These are phyloP conservation scores for Cricetomys ansorgei DNA, from an alignment of 2,113 vertebrate genomes.

Conservation along the genomic window DNA sequence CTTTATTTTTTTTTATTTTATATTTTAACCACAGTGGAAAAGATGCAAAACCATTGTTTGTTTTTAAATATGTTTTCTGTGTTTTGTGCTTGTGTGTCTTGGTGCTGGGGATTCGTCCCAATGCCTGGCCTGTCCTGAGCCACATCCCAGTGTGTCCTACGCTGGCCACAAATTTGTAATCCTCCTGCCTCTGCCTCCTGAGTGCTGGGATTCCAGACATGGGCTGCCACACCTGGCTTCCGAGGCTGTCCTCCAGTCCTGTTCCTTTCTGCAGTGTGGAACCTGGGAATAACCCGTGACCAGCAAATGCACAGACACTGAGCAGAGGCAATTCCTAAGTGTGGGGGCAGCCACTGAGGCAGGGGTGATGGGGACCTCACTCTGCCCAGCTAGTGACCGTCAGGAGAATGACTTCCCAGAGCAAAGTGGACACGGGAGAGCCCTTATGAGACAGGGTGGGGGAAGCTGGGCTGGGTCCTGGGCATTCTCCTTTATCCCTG, in stretches of 20 bases:
- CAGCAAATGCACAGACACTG: too few relatives aligned
- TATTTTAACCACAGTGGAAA: background rate
- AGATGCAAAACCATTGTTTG: background rate
- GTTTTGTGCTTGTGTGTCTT: background rate
- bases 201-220: too few relatives aligned
- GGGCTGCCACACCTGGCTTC: too few relatives aligned
- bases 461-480: background rate
- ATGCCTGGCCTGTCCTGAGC: background rate
- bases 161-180: too few relatives aligned
- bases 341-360: background rate
- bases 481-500: background rate
- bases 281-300: too few relatives aligned
- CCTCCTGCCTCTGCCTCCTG: too few relatives aligned
- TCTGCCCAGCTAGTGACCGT: rapidly evolving
- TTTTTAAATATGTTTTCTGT: background rate
- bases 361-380: background rate
- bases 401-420: background rate
- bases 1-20: too few relatives aligned
- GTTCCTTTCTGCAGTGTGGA: too few relatives aligned
- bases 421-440: too few relatives aligned
- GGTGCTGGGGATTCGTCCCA: background rate
- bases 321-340: background rate
- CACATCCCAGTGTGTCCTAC: background rate
- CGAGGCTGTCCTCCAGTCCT: too few relatives aligned
- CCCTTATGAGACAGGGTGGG: background rate